Percentiles rank a stretch among this genome's conserved stretches.
phyloP scores from a whole-genome alignment of 2,888 invertebrate genomes.

The Temnothorax rugatulus region DNA sequence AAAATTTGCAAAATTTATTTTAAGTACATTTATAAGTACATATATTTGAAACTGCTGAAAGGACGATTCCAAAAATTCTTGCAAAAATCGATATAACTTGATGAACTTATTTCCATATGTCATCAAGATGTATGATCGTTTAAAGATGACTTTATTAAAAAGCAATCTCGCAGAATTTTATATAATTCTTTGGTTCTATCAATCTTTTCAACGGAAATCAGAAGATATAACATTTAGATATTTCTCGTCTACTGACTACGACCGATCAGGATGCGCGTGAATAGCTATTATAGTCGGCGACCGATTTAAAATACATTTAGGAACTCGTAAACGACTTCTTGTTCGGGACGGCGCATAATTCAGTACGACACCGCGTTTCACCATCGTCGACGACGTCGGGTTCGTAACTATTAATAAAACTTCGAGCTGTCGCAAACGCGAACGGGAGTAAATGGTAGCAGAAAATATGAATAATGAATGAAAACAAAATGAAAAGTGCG shows the following conservation, averaged over 20 bases:
- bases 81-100: neutral
- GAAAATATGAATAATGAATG: conserved; percentile 69
- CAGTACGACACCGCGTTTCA: conserved; percentile 27
- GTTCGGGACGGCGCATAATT: conserved; percentile 31
- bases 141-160: conserved; percentile 4
- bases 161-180: neutral
- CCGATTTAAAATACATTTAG: conserved; percentile 48
- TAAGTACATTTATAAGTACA: no score
- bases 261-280: conserved; percentile 23
- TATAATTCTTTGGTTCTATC: conserved; percentile 10
- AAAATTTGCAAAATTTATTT: conserved; percentile 6
- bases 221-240: conserved; percentile 13
- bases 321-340: conserved; percentile 35
- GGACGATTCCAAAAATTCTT: neutral
- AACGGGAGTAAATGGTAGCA: conserved; percentile 7
- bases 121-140: neutral
- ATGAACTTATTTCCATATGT: neutral
- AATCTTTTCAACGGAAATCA: conserved; percentile 8
- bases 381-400: conserved; percentile 6
- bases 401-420: conserved; percentile 64
- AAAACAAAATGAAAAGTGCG: conserved; percentile 22
- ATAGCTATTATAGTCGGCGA: conserved; percentile 31
- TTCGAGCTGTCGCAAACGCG: conserved; percentile 20
- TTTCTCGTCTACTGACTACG: conserved; percentile 1
- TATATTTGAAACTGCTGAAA: neutral